Evolutionary conservation across 2,797 vertebrate species (phyloP).

Genomic region (Micromesistius poutassou): DNA sequence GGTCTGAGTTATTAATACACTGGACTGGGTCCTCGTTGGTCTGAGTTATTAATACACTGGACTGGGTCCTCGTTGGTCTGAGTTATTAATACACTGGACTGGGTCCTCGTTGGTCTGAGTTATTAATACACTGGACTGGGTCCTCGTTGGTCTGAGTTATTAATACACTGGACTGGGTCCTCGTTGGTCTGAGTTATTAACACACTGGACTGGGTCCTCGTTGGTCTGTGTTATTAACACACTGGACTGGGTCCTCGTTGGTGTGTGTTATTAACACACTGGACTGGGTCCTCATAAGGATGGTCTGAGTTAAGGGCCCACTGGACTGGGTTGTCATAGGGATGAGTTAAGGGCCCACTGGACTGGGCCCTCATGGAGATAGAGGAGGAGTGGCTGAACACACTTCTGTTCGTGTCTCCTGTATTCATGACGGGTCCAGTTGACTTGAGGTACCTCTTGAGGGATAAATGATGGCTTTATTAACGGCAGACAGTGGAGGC

Average conservation of each 20-base stretch:
- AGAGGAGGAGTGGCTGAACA: background rate
- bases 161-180: background rate
- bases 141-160: background rate
- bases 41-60: background rate
- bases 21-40: background rate
- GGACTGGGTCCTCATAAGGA: background rate
- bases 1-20: too few relatives aligned
- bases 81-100: background rate
- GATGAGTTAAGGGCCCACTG: background rate
- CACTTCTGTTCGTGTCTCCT: constrained; percentile 9
- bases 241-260: background rate
- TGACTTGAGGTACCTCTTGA: constrained; percentile 31
- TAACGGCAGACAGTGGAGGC: constrained; percentile 19
- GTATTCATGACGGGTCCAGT: constrained; percentile 8
- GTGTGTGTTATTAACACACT: background rate
- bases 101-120: background rate
- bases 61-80: background rate
- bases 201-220: background rate
- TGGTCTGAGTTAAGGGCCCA: background rate
- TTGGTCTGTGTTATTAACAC: background rate
- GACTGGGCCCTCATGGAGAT: background rate
- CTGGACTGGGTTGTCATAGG: background rate
- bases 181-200: background rate
- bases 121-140: background rate
- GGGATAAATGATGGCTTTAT: constrained; percentile 16